Percentiles rank a stretch among this genome's conserved stretches.
These are phyloP conservation scores for Dendrolimus punctatus DNA, from an alignment of 1,140 invertebrate species.

Conservation along the genomic window DNA sequence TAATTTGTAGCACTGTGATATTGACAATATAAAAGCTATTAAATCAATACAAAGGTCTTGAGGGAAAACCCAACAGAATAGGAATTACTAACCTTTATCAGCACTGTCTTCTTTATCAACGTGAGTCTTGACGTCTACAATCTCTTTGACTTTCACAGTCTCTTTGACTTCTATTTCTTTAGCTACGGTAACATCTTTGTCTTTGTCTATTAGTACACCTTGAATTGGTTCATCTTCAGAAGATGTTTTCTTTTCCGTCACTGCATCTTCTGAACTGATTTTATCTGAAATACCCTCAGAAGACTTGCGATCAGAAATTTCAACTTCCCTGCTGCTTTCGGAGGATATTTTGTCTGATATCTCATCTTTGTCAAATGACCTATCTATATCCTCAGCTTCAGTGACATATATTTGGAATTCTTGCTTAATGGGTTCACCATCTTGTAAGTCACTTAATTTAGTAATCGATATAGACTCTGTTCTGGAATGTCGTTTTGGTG, in stretches of 20 bases:
- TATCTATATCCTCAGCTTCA: slow-evolving; percentile 62
- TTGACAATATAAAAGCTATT: too few species aligned
- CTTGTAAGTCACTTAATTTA: slow-evolving; percentile 59
- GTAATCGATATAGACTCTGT: slow-evolving; percentile 65
- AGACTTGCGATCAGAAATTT: slow-evolving; percentile 68
- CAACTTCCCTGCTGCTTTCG: slow-evolving; percentile 68
- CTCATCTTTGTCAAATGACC: slow-evolving; percentile 62
- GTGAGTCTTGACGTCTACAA: slow-evolving; percentile 24
- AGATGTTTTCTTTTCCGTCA: slow-evolving; percentile 67
- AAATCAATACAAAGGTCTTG: too few species aligned
- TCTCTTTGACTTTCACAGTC: slow-evolving; percentile 28
- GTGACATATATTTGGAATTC: slow-evolving; percentile 69
- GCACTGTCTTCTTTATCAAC: slow-evolving; percentile 26
- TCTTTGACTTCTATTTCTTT: slow-evolving; percentile 16
- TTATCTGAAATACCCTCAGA: slow-evolving; percentile 68
- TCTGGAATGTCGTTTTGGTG: slow-evolving; percentile 63
- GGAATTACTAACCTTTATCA: too few species aligned
- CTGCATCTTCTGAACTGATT: slow-evolving; percentile 68
- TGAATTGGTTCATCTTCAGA: slow-evolving; percentile 55
- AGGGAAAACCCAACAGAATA: too few species aligned
- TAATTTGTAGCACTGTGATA: too few species aligned
- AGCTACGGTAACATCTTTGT: slow-evolving; percentile 13
- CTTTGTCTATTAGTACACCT: slow-evolving; percentile 20
- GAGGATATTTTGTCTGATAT: slow-evolving; percentile 69
- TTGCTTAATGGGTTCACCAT: slow-evolving; percentile 50